Conservation (phyloP, 2,113 vertebrate species). For the Telmatochromis brichardi region DNA sequence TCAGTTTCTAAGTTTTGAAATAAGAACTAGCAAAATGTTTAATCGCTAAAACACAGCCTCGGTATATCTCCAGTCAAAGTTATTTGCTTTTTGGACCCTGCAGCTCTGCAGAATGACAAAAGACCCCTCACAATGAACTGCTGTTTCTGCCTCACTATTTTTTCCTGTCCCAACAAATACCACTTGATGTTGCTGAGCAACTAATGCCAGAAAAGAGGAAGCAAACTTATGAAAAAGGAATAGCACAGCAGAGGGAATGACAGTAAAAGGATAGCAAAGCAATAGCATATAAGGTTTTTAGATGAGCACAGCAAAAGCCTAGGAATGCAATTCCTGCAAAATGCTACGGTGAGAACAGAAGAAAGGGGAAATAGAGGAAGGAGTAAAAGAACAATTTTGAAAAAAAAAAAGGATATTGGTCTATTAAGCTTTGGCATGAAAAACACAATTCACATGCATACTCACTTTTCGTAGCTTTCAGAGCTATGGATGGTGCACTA, state of each 20-base stretch:
- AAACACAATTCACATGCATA: not conserved
- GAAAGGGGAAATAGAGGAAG: not conserved
- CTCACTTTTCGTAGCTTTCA: not conserved
- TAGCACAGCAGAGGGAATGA: not conserved
- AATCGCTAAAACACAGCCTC: not conserved
- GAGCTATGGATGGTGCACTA: not conserved
- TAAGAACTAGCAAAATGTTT: not conserved
- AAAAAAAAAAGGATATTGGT: not conserved
- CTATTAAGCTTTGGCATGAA: not conserved
- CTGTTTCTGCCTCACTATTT: not conserved
- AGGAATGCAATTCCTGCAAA: not conserved
- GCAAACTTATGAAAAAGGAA: constrained; percentile 2
- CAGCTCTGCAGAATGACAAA: not conserved
- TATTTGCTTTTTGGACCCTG: not conserved
- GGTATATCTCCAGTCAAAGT: not conserved
- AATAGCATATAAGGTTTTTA: not conserved
- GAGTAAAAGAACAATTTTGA: not conserved
- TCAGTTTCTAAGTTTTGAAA: not conserved
- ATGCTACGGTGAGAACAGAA: not conserved
- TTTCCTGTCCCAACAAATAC: not conserved
- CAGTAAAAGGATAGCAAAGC: not conserved
- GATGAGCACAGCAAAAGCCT: not conserved
- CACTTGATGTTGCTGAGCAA: constrained; percentile 58
- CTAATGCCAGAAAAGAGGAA: constrained; percentile 37
- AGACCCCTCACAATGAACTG: not conserved